Evolutionary conservation across 2,888 invertebrate genomes (phyloP), one percentile per base, ranked within the genome.

Genomic region (Andrena bucephala): DNA sequence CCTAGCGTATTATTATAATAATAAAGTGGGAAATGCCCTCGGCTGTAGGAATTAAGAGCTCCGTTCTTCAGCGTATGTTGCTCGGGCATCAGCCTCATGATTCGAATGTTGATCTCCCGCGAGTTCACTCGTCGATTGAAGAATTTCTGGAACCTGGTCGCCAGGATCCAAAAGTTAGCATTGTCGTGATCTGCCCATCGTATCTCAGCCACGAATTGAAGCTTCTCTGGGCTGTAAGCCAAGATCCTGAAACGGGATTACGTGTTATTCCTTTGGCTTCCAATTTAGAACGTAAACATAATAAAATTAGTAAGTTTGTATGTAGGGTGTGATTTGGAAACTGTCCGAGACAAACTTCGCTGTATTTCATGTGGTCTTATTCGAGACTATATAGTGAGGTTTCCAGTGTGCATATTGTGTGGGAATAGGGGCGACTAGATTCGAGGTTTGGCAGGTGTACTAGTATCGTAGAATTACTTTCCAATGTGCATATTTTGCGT

Each of bases 131-230:
- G 95, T 89, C 96, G 96, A 77, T 96, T 94, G 95, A 97, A 97
- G 95, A 96, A 97, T 89, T 96, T 97, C 90, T 98, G 98, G 95
- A 98, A 97, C 78, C 97, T 95, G 0, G 97, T 96, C 1, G 97
- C 96, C 50, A 98, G 94, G 4, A 95, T 94, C 96, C 97, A 98
- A n/a, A 97, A 92, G 68, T 96, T 95, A 7, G 96, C 96, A 52
- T 96, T 95, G 94, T 97, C 97, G 0, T 95, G 95, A 78, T 95
- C 95, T 0, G 95, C 95, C 94, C 96, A 96, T 84, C 96, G 94
- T 75, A 98, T 95, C 88, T 98, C 98, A 0, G 97, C 96, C 31
- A 96, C 96, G 93, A 98, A 98, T 94, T 98, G 98, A 33, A 98
- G 94, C 79, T 95, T 95, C 86, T 96, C 96, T 0, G 96, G 95